Conservation (phyloP, 2,113 vertebrate species). For the Gadus macrocephalus region DNA sequence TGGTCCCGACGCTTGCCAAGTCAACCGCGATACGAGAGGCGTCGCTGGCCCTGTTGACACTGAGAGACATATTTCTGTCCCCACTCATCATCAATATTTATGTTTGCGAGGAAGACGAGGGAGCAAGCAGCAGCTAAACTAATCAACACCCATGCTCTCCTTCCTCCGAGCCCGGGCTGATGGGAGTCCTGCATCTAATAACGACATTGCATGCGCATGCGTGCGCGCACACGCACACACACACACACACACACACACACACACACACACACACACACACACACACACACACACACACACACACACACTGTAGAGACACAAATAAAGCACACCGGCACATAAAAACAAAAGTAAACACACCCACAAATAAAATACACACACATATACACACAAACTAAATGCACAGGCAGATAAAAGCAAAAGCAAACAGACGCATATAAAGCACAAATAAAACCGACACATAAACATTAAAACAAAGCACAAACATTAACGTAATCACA, state of each 20-base stretch:
- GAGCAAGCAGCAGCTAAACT: slow-evolving; percentile 59
- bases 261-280: neutral
- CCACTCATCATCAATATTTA: slow-evolving; percentile 65
- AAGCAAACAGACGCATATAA: neutral
- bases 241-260: slow-evolving; percentile 22
- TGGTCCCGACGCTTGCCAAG: slow-evolving; percentile 38
- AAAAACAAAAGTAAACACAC: too few relatives aligned
- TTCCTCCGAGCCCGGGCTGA: slow-evolving; percentile 37
- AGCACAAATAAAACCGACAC: neutral
- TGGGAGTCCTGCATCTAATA: slow-evolving; percentile 19
- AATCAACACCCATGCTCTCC: slow-evolving; percentile 48
- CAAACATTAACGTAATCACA: neutral
- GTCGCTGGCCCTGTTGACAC: slow-evolving; percentile 53
- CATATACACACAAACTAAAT: too few relatives aligned
- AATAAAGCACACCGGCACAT: neutral
- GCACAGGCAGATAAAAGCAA: too few relatives aligned
- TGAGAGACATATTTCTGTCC: slow-evolving; percentile 65
- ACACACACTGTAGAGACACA: slow-evolving; percentile 7
- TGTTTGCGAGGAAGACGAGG: slow-evolving; percentile 37
- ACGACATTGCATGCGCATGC: slow-evolving; percentile 15
- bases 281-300: neutral
- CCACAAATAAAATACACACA: too few relatives aligned
- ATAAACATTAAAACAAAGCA: neutral
- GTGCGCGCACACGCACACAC: slow-evolving; percentile 5
- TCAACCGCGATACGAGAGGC: slow-evolving; percentile 44